Base-by-base conservation (phyloP, 2,797 vertebrate genomes). In the Lates japonicus region DNA sequence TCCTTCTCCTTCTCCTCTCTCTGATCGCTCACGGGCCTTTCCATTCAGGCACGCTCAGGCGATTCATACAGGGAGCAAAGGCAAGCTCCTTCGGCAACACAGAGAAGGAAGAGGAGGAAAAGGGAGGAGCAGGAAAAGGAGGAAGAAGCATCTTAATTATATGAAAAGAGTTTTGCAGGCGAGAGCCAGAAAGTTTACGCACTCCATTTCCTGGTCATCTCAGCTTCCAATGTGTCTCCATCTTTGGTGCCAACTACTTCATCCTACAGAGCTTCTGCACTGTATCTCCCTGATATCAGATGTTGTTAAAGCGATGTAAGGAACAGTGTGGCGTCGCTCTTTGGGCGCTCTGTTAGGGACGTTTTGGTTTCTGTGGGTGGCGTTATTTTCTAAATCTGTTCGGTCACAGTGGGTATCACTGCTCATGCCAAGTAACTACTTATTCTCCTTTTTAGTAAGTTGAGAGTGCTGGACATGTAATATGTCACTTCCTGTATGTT, bases 1-100 rank as follows among this genome's bases (percentile, higher is more conserved):
- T 29, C 72, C 11, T 61, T 14, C 67, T 19, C 37, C 48, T 64
- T 33, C 35, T 29, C 62, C 35, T 41, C 72, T 51, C 46, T 22
- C 55, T 42, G 41, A 42, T 80, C 70, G 71, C 74, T 63, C 74
- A 54, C 14, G 2, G 65, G 79, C 73, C 49, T 79, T 62, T 72
- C 19, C 85, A 80, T 54, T 89, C 74, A 84, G 54, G 54, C 75
- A 76, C 6, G 52, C 76, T 70, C 11, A 11, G 44, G 51, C 59
- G 4, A 74, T 68, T 81, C 82, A 57, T 48, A 13, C 22, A 41
- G 69, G 35, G 48, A 72, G 76, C n/a, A 20, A 60, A 61, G 46
- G 72, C 14, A 3, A 69, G 62, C 62, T 83, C 62, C 57, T 66
- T 57, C 54, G 57, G 54, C 14, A 29, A 12, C 1, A 1, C 29